These are phyloP conservation scores for Pharmacophagus antenor DNA, from an alignment of 2,888 invertebrate species.

Conservation along the genomic window DNA sequence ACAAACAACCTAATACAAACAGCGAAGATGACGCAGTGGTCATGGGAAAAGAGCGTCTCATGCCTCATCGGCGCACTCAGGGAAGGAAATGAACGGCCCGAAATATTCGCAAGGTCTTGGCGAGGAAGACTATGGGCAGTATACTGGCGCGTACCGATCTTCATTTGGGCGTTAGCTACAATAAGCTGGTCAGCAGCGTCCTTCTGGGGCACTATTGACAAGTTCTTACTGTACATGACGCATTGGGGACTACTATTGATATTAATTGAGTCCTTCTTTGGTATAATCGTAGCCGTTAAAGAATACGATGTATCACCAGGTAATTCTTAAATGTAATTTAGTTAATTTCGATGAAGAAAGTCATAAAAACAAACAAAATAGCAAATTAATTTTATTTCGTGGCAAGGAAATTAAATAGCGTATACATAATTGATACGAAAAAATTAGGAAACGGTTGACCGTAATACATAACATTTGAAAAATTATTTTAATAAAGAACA, in stretches of 20 bases:
- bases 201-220: conserved; percentile 68
- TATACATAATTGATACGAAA: neutral
- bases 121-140: conserved; percentile 55
- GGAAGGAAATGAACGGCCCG: conserved; percentile 51
- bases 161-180: conserved; percentile 57
- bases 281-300: conserved; percentile 57
- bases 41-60: conserved; percentile 50
- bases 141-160: conserved; percentile 66
- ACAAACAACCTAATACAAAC: conserved; percentile 1
- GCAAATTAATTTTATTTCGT: neutral
- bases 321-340: neutral
- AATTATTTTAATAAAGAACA: neutral
- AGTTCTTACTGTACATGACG: conserved; percentile 79
- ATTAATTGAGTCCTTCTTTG: conserved; percentile 60
- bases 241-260: conserved; percentile 77
- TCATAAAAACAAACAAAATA: neutral
- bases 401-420: neutral
- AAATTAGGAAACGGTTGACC: neutral
- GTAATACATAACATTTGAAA: neutral
- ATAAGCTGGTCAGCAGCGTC: conserved; percentile 54
- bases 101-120: conserved; percentile 58
- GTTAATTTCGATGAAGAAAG: too few species aligned
- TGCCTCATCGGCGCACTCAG: conserved; percentile 55
- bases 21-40: conserved; percentile 48
- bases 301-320: conserved; percentile 31